Percentiles rank a stretch among this genome's conserved stretches.
phyloP scores from a whole-genome alignment of 2,888 invertebrate genomes.

The Petrophora chlorosata region DNA sequence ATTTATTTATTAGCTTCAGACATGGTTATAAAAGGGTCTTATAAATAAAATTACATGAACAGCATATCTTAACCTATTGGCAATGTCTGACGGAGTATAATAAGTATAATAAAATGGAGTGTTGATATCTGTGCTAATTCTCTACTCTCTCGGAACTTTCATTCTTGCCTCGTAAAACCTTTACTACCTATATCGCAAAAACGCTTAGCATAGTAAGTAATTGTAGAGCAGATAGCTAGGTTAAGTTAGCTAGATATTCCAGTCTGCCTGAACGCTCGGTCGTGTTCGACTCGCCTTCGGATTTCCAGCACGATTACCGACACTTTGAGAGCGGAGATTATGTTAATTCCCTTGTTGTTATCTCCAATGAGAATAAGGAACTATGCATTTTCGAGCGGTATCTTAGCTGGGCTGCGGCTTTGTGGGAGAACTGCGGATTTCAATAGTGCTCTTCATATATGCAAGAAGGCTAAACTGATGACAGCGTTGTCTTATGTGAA shows the following conservation, averaged over 20 bases:
- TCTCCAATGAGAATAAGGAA: conserved; percentile 6
- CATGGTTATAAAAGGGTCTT: too few species aligned
- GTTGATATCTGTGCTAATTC: too few species aligned
- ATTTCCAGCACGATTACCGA: conserved; percentile 9
- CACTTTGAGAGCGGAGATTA: conserved; percentile 11
- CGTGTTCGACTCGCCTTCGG: conserved; percentile 8
- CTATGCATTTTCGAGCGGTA: conserved; percentile 1
- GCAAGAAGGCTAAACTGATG: not conserved
- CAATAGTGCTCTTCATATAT: not conserved
- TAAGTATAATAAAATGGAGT: too few species aligned
- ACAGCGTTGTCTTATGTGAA: too few species aligned
- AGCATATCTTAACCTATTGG: too few species aligned
- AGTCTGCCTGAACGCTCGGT: not conserved
- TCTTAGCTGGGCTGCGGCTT: too few species aligned
- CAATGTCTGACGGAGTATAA: too few species aligned
- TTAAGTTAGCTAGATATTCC: not conserved
- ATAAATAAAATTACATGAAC: too few species aligned
- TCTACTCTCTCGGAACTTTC: too few species aligned
- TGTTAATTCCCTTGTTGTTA: conserved; percentile 18
- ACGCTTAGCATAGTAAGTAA: conserved; percentile 7
- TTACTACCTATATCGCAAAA: conserved; percentile 8
- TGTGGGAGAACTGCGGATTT: not conserved
- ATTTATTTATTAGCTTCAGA: too few species aligned
- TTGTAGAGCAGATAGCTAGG: conserved; percentile 1
- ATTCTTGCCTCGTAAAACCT: too few species aligned